phyloP scores from a whole-genome alignment of 2,113 vertebrate species.

The Poeciliopsis retropinna region DNA sequence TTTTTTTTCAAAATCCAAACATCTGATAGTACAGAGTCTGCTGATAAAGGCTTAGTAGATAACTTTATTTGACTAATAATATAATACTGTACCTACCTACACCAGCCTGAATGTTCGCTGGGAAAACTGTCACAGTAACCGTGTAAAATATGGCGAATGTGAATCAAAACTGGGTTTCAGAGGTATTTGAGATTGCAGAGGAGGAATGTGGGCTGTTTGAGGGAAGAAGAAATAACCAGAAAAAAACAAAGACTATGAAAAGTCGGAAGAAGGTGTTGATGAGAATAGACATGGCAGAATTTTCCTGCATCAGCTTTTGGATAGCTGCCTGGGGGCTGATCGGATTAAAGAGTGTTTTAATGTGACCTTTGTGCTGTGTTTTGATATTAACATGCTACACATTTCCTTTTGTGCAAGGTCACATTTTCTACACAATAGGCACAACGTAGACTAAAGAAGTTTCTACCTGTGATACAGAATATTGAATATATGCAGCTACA shows the following conservation, averaged over 20 bases:
- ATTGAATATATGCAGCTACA: background rate
- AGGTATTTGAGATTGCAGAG: slow-evolving; percentile 42
- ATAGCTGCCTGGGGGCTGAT: slow-evolving; percentile 66
- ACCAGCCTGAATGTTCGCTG: slow-evolving; percentile 52
- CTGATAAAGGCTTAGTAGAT: slow-evolving; percentile 41
- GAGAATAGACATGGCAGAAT: slow-evolving; percentile 11
- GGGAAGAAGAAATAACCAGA: slow-evolving; percentile 23
- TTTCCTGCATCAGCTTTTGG: slow-evolving; percentile 67
- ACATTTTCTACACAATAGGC: slow-evolving; percentile 28
- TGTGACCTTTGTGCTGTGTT: slow-evolving; percentile 52
- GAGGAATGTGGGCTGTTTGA: slow-evolving; percentile 37
- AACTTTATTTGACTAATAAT: slow-evolving; percentile 54
- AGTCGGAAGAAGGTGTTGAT: slow-evolving; percentile 7
- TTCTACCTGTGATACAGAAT: slow-evolving; percentile 13
- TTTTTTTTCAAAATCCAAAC: slow-evolving; percentile 26
- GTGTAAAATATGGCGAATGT: slow-evolving; percentile 7
- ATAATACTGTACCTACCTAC: slow-evolving; percentile 37
- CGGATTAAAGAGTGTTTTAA: slow-evolving; percentile 70
- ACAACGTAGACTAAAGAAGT: slow-evolving; percentile 28
- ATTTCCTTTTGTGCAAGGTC: slow-evolving; percentile 48
- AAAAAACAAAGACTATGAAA: slow-evolving; percentile 7
- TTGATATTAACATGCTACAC: slow-evolving; percentile 52
- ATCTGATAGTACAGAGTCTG: slow-evolving; percentile 42
- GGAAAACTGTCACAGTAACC: slow-evolving; percentile 32
- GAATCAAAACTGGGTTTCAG: slow-evolving; percentile 42